Conservation (phyloP, 2,113 vertebrate genomes). For the Dendropsophus ebraccatus region DNA sequence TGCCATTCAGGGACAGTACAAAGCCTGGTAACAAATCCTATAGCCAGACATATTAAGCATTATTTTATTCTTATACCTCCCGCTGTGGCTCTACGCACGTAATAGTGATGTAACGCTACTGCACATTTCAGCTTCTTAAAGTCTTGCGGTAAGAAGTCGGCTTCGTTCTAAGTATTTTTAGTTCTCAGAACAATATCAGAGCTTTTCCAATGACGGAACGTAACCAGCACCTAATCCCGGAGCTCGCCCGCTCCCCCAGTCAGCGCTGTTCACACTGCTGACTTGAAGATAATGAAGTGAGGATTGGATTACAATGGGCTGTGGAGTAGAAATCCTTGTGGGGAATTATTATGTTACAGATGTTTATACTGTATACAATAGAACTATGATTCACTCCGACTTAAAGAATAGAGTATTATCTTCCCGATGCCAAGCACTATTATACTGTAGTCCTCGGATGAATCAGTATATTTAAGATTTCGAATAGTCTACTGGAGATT, state of each 20-base stretch:
- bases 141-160: background rate
- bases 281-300: constrained; percentile 41
- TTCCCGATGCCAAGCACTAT: constrained; percentile 15
- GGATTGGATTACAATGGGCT: constrained; percentile 40
- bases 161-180: background rate
- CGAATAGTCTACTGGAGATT: background rate
- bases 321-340: background rate
- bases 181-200: constrained; percentile 1
- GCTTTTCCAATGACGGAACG: background rate
- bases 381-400: constrained; percentile 43
- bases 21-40: background rate
- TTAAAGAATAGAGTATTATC: constrained; percentile 47
- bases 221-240: background rate
- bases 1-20: background rate
- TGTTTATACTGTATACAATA: constrained; percentile 34
- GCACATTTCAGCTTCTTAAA: background rate
- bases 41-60: background rate
- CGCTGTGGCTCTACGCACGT: background rate
- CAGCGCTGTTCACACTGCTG: background rate
- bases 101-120: background rate
- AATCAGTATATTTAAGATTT: constrained; percentile 23
- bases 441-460: constrained; percentile 14
- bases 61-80: background rate
- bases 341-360: background rate
- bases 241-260: background rate